phyloP scores from a whole-genome alignment of 1,140 invertebrate species.

The Dolichoris vasculosae region DNA sequence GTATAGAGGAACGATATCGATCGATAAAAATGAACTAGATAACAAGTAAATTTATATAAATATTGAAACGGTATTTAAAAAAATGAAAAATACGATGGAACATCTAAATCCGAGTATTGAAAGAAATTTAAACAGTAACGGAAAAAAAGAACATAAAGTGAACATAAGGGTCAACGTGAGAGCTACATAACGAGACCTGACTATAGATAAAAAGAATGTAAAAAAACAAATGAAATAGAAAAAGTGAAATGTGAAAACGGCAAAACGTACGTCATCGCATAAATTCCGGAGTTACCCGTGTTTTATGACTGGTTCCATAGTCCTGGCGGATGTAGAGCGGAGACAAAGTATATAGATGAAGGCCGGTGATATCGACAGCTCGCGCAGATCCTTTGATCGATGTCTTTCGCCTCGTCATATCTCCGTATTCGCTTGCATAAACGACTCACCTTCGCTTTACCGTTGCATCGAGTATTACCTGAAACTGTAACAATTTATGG shows the following conservation, averaged over 20 bases:
- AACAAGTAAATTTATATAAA: too few relatives aligned
- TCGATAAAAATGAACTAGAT: too few relatives aligned
- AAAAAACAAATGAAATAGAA: slow-evolving; percentile 18
- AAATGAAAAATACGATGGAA: not conserved
- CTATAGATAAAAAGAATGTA: not conserved
- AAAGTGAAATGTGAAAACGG: slow-evolving; percentile 60
- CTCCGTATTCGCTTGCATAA: not conserved
- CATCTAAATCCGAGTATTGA: not conserved
- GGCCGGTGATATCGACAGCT: slow-evolving; percentile 63
- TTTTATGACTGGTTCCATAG: slow-evolving; percentile 61
- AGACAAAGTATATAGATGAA: not conserved
- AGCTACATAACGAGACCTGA: not conserved
- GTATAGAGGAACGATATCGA: too few relatives aligned
- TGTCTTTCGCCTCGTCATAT: slow-evolving; percentile 56
- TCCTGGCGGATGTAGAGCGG: not conserved
- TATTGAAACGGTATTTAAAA: not conserved
- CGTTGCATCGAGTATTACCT: not conserved
- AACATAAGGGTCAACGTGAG: not conserved
- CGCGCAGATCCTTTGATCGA: slow-evolving; percentile 69
- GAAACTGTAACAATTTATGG: slow-evolving; percentile 13
- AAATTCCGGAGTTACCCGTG: slow-evolving; percentile 73
- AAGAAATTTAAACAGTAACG: slow-evolving; percentile 4
- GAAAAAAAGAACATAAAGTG: slow-evolving; percentile 45
- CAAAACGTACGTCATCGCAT: slow-evolving; percentile 57
- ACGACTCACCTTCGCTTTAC: not conserved